A percentile compares a stretch with the other conserved stretches of the same genome.
These are phyloP conservation scores for Cherax destructor DNA, from an alignment of 1,140 invertebrate genomes.

Conservation along the genomic window DNA sequence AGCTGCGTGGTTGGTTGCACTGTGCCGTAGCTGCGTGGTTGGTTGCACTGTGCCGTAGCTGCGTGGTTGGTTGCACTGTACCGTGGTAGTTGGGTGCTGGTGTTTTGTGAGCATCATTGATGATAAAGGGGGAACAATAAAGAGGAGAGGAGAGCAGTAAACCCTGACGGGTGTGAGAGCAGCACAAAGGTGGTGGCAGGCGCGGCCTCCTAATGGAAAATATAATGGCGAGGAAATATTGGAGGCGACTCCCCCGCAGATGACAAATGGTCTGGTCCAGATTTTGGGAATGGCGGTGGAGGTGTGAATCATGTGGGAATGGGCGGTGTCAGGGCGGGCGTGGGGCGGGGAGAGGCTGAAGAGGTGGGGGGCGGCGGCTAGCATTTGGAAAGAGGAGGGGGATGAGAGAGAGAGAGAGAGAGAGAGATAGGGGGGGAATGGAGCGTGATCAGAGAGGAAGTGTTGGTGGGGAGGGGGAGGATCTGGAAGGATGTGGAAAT, in stretches of 20 bases:
- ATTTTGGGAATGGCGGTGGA: neutral
- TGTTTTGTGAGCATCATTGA: neutral
- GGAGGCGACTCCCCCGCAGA: slow-evolving; percentile 9
- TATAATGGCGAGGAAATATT: neutral
- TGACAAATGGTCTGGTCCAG: slow-evolving; percentile 1
- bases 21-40: too few relatives aligned
- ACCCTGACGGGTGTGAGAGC: neutral
- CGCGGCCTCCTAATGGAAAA: neutral
- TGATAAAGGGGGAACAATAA: neutral
- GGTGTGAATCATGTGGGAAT: neutral
- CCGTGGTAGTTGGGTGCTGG: too few relatives aligned
- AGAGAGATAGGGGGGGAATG: neutral
- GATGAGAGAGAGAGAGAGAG: neutral
- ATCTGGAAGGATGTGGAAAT: neutral
- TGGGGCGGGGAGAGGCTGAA: neutral
- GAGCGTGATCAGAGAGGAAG: neutral
- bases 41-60: too few relatives aligned
- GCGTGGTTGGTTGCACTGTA: too few relatives aligned
- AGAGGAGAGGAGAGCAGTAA: neutral
- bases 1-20: too few relatives aligned
- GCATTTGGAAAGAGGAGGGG: neutral
- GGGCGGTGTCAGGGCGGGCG: neutral
- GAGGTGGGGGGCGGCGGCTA: neutral
- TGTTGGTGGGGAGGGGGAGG: neutral
- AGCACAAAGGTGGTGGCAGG: neutral